Evolutionary conservation across 2,888 invertebrate genomes (phyloP).

Genomic region (Galeruca laticollis): DNA sequence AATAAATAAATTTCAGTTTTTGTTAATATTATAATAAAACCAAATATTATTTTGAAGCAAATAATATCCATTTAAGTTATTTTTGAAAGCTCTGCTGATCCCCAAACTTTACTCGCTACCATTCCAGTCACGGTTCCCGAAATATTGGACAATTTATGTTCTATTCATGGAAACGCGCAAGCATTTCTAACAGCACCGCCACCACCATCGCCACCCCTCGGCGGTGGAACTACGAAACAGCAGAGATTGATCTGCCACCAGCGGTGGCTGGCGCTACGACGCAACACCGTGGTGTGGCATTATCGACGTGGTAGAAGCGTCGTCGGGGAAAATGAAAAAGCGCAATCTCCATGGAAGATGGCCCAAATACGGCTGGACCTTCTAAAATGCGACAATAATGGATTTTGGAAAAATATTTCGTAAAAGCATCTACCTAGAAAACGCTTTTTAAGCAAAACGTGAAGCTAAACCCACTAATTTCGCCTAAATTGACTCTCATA

Average conservation of each 20-base stretch:
- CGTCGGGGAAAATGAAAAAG: slow-evolving; percentile 11
- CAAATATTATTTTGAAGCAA: too few species aligned
- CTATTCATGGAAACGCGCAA: slow-evolving; percentile 2
- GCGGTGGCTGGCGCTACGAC: not conserved
- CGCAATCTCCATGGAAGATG: slow-evolving; percentile 15
- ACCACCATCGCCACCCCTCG: not conserved
- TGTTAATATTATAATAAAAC: too few species aligned
- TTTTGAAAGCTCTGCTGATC: not conserved
- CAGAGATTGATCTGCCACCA: slow-evolving; percentile 6
- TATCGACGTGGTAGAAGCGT: slow-evolving; percentile 18
- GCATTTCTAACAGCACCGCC: not conserved
- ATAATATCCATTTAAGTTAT: too few species aligned
- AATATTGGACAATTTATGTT: slow-evolving; percentile 8
- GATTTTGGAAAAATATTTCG: not conserved
- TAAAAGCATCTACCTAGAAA: not conserved
- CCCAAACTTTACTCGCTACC: not conserved
- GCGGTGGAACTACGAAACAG: not conserved
- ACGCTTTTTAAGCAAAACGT: not conserved
- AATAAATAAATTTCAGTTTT: too few species aligned
- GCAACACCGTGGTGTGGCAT: slow-evolving; percentile 11
- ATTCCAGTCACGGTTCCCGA: not conserved
- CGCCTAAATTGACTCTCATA: too few species aligned
- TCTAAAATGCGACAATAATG: not conserved
- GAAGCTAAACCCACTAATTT: too few species aligned
- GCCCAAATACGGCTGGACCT: not conserved